Base-by-base conservation (phyloP, 2,113 vertebrate genomes). In the Pelodiscus sinensis region DNA sequence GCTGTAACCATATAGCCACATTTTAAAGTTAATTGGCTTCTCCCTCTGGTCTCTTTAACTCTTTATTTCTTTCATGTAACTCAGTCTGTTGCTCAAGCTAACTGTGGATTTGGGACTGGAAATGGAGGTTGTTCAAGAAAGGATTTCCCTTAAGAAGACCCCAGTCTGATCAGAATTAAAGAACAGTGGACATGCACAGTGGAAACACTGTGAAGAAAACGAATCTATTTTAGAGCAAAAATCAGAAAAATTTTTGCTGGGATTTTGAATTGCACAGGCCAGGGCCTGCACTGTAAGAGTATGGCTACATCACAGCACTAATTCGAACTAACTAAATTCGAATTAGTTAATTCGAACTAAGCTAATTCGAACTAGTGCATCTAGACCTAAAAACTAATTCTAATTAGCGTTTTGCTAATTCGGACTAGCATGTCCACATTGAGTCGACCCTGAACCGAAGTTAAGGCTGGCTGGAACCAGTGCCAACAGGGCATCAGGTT, bases 51-150 rank as follows among this genome's bases (percentile, higher is more conserved):
- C 11, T 38, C 21, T 29, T 68, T 35, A 75, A 14, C 22, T 0
- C 35, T 22, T 2, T 0, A 0, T 0, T 2, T 52, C 51, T 62
- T 31, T 52, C 57, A 1, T 35, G 21, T n/a, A 78, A 25, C 51
- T 75, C 22, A 73, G 35, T 73, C 71, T 38, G 65, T 29, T 8
- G 6, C 10, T 35, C 35, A 2, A 0, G 3, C 0, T 1, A 55
- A 60, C 56, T 73, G 55, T 0, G 14, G 78, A 52, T 27, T 54
- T 31, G 78, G 8, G 50, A 54, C 18, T 51, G 35, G 35, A 24
- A 38, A 38, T 19, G 35, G 31, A 38, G 71, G 35, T 24, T 44
- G 19, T 12, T 38, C 35, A 73, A 73, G 71, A 44, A 35, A 71
- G 31, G 31, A 38, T 24, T 38, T 38, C 35, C 35, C 35, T 73